phyloP scores from a whole-genome alignment of 2,797 vertebrate species.

The Synanceia verrucosa region DNA sequence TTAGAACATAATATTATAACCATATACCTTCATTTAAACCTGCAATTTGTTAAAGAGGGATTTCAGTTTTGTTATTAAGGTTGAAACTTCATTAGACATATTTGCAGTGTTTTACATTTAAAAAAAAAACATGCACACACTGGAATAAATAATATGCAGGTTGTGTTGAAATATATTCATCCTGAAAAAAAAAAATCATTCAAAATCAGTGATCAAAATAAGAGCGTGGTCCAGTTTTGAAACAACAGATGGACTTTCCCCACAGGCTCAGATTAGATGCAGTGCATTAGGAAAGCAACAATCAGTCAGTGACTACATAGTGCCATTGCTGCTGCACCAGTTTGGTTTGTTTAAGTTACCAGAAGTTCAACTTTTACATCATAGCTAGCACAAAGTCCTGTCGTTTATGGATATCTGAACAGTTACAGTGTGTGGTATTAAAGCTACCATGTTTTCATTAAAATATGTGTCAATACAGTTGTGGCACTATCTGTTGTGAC shows the following conservation, averaged over 20 bases:
- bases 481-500: conserved; percentile 73
- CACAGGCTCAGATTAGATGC: conserved; percentile 97
- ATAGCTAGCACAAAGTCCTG: conserved; percentile 37
- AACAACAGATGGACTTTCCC: conserved; percentile 90
- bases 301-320: conserved; percentile 81
- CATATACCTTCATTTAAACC: conserved; percentile 63
- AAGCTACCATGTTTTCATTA: conserved; percentile 59
- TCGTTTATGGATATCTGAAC: conserved; percentile 42
- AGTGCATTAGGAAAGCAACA: conserved; percentile 88
- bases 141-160: conserved; percentile 94
- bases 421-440: conserved; percentile 55
- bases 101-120: conserved; percentile 88
- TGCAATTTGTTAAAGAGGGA: conserved; percentile 47
- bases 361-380: conserved; percentile 37
- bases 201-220: conserved; percentile 67
- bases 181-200: conserved; percentile 45
- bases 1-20: conserved; percentile 60
- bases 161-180: conserved; percentile 85
- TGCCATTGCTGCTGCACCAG: conserved; percentile 71
- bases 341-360: conserved; percentile 44
- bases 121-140: conserved; percentile 94
- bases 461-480: conserved; percentile 57
- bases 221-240: conserved; percentile 89
- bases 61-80: conserved; percentile 44
- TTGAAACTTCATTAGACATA: conserved; percentile 83